Base-by-base conservation (phyloP, 2,797 vertebrate genomes). In the Sternarchorhynchus goeldii region DNA sequence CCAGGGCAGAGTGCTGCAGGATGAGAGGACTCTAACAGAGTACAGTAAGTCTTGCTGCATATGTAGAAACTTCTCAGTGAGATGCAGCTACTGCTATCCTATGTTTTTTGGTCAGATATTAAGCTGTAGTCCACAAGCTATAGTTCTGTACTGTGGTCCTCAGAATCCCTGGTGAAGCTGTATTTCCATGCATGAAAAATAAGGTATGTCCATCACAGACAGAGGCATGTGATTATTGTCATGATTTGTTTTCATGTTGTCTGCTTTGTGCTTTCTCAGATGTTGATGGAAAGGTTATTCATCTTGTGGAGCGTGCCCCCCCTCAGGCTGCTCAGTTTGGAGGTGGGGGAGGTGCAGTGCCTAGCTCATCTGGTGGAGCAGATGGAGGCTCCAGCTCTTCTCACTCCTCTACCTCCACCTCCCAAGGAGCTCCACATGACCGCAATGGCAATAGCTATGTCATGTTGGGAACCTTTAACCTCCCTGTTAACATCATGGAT, bases 361-460 rank as follows among this genome's bases (percentile, higher is more conserved):
- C 88, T 14, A 90, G 90, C 34, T 86, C 89, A 6, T 86, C 92
- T 0, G 85, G 83, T 14, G 85, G 72, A 0, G 75, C 89, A 0
- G 93, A 94, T 50, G 90, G 90, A 21, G 89, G 91, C 32, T 89
- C 92, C 1, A 81, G 90, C 50, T 87, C 92, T 2, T 92, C 93
- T 83, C 90, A 91, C 32, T 88, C 91, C 72, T 91, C 95, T 0
- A 85, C 91, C 78, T 88, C 93, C 25, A 89, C 89, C 12, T 88
- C 91, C 36, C 92, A 93, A 82, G 90, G 91, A 57, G 90, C 92
- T n/a, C 93, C 93, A 17, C 95, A 96, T 0, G 96, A 97, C 85
- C 95, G 95, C 73, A 97, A 96, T 3, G 94, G 94, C 77, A 97
- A 97, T 92, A 96, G 95, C 92, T 97, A 98, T 55, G 95, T 98